phyloP scores from a whole-genome alignment of 2,113 vertebrate species.

The Rhabdomys dilectus region DNA sequence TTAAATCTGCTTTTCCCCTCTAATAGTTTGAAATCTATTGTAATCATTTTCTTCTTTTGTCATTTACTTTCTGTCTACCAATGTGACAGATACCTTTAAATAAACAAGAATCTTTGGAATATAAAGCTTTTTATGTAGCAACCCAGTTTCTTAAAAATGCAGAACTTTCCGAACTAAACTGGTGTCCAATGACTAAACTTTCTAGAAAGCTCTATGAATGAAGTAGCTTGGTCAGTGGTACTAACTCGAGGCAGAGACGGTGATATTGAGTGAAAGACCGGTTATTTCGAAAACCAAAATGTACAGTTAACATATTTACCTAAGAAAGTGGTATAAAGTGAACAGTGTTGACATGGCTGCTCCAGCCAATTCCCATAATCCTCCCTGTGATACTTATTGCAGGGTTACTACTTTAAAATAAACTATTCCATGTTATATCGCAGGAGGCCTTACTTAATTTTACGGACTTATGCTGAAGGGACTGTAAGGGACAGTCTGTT shows the following conservation, averaged over 20 bases:
- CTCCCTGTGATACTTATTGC: not conserved
- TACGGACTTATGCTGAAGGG: not conserved
- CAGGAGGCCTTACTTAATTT: not conserved
- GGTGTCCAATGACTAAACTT: not conserved
- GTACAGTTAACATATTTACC: not conserved
- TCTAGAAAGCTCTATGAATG: not conserved
- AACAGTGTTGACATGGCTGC: not conserved
- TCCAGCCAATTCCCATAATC: not conserved
- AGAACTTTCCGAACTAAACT: not conserved
- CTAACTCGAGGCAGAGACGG: not conserved
- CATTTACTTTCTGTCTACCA: not conserved
- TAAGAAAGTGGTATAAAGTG: conserved; percentile 2
- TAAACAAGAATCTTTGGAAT: conserved; percentile 28
- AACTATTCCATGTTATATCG: not conserved
- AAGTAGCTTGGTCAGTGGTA: not conserved
- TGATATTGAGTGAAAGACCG: not conserved
- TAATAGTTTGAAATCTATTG: conserved; percentile 8
- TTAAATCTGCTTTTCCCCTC: not conserved
- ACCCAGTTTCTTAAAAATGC: not conserved
- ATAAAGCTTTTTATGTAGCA: conserved; percentile 1
- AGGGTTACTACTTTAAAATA: conserved; percentile 39
- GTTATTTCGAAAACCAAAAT: conserved; percentile 54
- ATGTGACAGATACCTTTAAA: conserved; percentile 33
- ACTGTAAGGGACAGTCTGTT: not conserved
- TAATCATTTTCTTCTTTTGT: not conserved